A percentile compares a stretch with the other conserved stretches of the same genome.
Conservation (phyloP, 2,797 vertebrate species). For the Rhynchonycteris naso region DNA sequence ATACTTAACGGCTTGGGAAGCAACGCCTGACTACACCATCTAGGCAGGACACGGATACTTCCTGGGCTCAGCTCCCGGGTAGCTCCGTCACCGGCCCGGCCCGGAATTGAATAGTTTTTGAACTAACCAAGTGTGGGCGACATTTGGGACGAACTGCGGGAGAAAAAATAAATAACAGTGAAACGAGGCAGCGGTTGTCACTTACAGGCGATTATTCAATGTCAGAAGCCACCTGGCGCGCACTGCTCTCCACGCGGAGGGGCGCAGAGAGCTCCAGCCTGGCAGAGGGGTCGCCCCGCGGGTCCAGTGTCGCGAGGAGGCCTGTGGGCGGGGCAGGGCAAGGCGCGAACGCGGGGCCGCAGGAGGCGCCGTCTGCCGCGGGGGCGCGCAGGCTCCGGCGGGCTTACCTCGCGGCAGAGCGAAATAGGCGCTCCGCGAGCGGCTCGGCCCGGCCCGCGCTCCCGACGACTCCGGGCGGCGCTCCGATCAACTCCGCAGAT, state of each 20-base stretch:
- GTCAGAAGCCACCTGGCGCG: background rate
- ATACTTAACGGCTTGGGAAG: background rate
- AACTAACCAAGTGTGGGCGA: background rate
- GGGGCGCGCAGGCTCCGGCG: constrained; percentile 26
- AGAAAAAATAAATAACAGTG: background rate
- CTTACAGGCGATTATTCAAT: constrained; percentile 42
- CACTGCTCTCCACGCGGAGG: background rate
- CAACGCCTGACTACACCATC: background rate
- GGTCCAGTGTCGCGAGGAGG: background rate
- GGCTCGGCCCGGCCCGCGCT: background rate
- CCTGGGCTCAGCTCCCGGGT: background rate
- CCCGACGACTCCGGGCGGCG: background rate
- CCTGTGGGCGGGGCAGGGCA: background rate
- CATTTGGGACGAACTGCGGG: background rate
- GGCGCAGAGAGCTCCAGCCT: background rate
- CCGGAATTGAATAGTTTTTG: background rate
- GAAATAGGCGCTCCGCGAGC: background rate
- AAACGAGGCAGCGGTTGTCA: background rate
- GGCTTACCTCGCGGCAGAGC: background rate
- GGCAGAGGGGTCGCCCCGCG: fast-evolving
- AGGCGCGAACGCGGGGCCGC: background rate
- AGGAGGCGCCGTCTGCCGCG: background rate
- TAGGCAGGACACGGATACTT: background rate
- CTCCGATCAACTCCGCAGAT: background rate
- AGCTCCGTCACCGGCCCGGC: background rate